Percentiles rank a stretch among this genome's conserved stretches.
phyloP scores from a whole-genome alignment of 2,888 invertebrate species.

The Drosophila imparisetae region DNA sequence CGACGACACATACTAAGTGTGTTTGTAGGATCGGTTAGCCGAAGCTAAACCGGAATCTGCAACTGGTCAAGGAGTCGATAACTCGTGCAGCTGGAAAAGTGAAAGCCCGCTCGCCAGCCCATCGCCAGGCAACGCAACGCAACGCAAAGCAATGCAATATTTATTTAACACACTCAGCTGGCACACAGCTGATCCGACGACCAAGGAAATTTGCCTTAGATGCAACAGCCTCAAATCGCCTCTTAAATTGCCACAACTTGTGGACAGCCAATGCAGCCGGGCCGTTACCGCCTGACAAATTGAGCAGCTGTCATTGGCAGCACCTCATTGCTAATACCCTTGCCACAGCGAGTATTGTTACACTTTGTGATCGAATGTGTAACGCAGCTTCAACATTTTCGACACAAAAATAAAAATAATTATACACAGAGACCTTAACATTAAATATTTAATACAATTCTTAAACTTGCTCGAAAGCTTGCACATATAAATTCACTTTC shows the following conservation, averaged over 20 bases:
- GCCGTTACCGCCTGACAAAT: constrained; percentile 59
- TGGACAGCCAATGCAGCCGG: constrained; percentile 27
- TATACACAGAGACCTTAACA: background rate
- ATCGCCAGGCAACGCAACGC: background rate
- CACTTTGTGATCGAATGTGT: background rate
- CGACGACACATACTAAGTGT: constrained; percentile 29
- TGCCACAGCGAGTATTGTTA: background rate
- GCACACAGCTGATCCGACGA: constrained; percentile 25
- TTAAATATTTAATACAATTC: background rate
- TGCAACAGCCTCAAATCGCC: constrained; percentile 12
- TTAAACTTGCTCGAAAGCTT: background rate
- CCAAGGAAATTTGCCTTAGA: constrained; percentile 28
- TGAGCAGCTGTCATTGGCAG: constrained; percentile 31
- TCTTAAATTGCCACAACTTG: constrained; percentile 19
- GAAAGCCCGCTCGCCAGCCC: constrained; percentile 50
- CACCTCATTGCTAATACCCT: constrained; percentile 6
- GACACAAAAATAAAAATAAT: background rate
- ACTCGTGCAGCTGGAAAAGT: constrained; percentile 49
- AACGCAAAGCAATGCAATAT: constrained; percentile 17
- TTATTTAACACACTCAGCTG: constrained; percentile 29
- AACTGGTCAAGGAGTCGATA: constrained; percentile 36
- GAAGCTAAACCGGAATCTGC: constrained; percentile 8
- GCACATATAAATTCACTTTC: background rate
- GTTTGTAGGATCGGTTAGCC: constrained; percentile 51
- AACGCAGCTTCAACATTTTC: background rate